These are phyloP conservation scores for Enhydra lutris DNA, from an alignment of 2,113 vertebrate genomes.

Conservation along the genomic window DNA sequence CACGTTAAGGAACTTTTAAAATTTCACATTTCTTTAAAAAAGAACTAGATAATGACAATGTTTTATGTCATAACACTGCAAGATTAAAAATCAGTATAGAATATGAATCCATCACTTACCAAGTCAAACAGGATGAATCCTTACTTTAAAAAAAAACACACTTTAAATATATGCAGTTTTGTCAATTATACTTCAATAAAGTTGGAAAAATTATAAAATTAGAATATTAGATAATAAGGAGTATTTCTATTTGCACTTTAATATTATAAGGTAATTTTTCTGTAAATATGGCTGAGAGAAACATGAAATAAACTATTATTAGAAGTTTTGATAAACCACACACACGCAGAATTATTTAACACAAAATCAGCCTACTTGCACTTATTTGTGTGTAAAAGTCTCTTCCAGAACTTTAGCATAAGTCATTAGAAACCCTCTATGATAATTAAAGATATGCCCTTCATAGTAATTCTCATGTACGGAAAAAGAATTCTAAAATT, in stretches of 20 bases:
- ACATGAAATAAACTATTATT: conserved; percentile 7
- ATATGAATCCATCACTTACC: background rate
- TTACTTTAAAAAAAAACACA: background rate
- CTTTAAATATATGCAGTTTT: background rate
- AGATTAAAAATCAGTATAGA: background rate
- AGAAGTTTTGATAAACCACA: background rate
- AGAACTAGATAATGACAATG: background rate
- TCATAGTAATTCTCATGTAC: background rate
- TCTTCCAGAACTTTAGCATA: background rate
- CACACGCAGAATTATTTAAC: background rate
- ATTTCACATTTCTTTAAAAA: background rate
- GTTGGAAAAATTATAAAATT: background rate
- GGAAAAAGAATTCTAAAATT: background rate
- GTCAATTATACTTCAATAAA: background rate
- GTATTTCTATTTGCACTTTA: background rate
- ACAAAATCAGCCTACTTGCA: background rate
- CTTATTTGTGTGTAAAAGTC: background rate
- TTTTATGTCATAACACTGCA: background rate
- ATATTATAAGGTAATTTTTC: background rate
- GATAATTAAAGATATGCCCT: background rate
- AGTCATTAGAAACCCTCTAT: background rate
- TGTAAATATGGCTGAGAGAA: background rate
- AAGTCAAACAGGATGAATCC: background rate
- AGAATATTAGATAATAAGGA: background rate
- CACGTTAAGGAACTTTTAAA: background rate